These are phyloP conservation scores for Tribolium castaneum DNA, from an alignment of 1,140 invertebrate species.

Conservation along the genomic window DNA sequence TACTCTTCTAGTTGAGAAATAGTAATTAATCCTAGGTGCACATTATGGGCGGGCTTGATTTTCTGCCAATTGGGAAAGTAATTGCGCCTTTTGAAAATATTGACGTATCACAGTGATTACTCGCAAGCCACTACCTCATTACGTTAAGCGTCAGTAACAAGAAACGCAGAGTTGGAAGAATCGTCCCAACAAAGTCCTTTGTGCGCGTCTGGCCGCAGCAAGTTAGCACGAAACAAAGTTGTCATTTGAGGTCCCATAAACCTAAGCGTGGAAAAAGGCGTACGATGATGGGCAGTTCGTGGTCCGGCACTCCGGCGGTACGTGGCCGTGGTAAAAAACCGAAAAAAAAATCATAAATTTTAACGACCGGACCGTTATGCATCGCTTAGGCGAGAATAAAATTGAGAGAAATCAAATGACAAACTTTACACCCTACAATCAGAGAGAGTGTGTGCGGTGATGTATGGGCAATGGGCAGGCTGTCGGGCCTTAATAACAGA, in stretches of 20 bases:
- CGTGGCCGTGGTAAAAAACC: constrained; percentile 12
- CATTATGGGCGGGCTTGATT: too few species aligned
- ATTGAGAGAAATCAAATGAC: constrained; percentile 58
- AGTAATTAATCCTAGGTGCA: too few species aligned
- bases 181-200: not conserved
- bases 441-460: constrained; percentile 54
- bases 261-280: constrained; percentile 5
- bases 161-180: not conserved
- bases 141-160: not conserved
- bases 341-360: constrained; percentile 49
- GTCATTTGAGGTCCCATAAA: not conserved
- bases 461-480: constrained; percentile 59
- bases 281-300: constrained; percentile 25
- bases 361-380: constrained; percentile 45
- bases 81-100: not conserved
- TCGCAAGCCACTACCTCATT: not conserved
- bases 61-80: too few species aligned
- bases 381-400: constrained; percentile 47
- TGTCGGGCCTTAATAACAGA: constrained; percentile 58
- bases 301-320: constrained; percentile 20
- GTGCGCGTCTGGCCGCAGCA: not conserved
- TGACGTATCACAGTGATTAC: not conserved
- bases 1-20: too few species aligned
- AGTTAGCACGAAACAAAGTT: not conserved
- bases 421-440: constrained; percentile 59